phyloP scores from a whole-genome alignment of 2,113 vertebrate genomes.

The Tachysurus vachellii region DNA sequence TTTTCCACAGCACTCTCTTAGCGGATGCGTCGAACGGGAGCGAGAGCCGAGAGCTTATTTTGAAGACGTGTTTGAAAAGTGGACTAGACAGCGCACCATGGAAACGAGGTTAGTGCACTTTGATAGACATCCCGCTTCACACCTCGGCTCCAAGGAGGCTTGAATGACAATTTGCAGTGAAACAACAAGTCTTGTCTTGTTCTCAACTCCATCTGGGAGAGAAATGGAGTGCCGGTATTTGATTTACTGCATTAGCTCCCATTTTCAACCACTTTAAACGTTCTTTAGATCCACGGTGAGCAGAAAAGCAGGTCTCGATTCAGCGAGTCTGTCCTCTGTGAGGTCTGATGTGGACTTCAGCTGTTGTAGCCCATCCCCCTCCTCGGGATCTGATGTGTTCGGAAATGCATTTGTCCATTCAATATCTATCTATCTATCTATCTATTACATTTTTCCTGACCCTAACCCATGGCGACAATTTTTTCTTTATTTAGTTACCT shows the following conservation, averaged over 20 bases:
- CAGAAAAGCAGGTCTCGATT: too few relatives aligned
- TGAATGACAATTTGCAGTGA: not conserved
- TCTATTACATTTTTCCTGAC: too few relatives aligned
- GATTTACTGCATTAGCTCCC: too few relatives aligned
- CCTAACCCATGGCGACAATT: too few relatives aligned
- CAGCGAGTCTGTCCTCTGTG: not conserved
- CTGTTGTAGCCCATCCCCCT: not conserved
- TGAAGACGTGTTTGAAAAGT: not conserved
- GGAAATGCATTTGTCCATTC: too few relatives aligned
- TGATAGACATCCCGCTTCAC: not conserved
- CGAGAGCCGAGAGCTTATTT: not conserved
- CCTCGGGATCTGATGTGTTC: not conserved
- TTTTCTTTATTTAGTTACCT: not conserved
- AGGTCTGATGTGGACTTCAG: not conserved
- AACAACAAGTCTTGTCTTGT: too few relatives aligned
- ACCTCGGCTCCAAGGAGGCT: too few relatives aligned
- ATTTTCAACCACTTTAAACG: too few relatives aligned
- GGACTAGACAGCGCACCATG: not conserved
- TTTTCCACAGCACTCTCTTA: not conserved
- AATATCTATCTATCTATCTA: not conserved
- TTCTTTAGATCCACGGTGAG: too few relatives aligned
- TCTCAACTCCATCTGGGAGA: too few relatives aligned
- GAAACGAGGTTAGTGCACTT: not conserved
- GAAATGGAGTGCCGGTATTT: too few relatives aligned
- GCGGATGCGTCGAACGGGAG: not conserved